Base-by-base conservation (phyloP, 2,888 invertebrate genomes). In the Ashinkailepas kermadecensis region DNA sequence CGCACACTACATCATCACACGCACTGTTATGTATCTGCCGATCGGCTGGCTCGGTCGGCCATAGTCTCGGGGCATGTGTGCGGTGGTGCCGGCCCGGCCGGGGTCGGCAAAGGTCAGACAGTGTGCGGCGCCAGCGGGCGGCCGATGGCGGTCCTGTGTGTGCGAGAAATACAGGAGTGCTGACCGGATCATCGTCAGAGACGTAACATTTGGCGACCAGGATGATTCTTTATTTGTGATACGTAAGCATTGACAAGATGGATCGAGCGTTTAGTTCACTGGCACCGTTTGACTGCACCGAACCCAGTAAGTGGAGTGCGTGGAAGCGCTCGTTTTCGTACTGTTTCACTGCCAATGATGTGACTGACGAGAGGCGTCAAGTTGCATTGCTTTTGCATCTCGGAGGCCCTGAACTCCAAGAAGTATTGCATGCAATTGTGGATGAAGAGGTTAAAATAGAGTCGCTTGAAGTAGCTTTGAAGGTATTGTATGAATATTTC, bases 231-330 rank as follows among this genome's bases (percentile, higher is more conserved):
- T 2, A 23, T 39, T 39, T 39, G 39, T 39, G 1, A 39, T 39
- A 4, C 39, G 39, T 4, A 3, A 39, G 1, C 39, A 4, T 39
- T 39, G 39, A 4, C 2, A 39, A 65, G 23, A 65, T 65, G 65
- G 65, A 65, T 18, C 18, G 23, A 23, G 2, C 23, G 4, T 23
- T 65, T 12, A 23, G 23, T 10, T 65, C 23, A 8, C 23, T 65
- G 23, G 23, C 23, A 65, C 65, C 65, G 23, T 65, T 65, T 65
- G 65, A 23, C 9, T 23, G 65, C 65, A 65, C n/a, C 23, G 23
- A 65, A 65, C 23, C 65, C 65, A 65, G 65, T 23, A n/a, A 65
- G 65, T 65, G 65, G 65, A 23, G 65, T 23, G n/a, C 65, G n/a
- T 65, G 23, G 65, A 23, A 65, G 65, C 1, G 65, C n/a, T 0